Evolutionary conservation across 1,140 invertebrate species (phyloP).

Genomic region (Eriosoma lanigerum): DNA sequence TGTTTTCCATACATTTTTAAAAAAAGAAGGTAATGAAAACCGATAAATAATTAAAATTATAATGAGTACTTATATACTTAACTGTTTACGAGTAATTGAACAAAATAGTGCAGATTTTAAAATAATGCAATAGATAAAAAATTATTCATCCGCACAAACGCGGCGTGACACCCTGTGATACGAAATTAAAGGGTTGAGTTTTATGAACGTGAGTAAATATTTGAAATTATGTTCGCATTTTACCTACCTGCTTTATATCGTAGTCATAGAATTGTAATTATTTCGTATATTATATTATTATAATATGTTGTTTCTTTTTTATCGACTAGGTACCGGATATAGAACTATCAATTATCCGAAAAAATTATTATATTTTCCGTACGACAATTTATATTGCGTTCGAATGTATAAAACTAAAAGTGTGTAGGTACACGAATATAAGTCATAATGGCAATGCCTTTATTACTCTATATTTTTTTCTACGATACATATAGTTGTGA

Average conservation of each 20-base stretch:
- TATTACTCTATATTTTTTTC: too few relatives aligned
- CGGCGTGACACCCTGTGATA: constrained; percentile 3
- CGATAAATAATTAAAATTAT: too few relatives aligned
- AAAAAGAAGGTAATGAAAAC: too few relatives aligned
- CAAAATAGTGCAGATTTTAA: too few relatives aligned
- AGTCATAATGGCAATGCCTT: too few relatives aligned
- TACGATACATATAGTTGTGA: too few relatives aligned
- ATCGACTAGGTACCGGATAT: constrained; percentile 23
- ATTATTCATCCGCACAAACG: too few relatives aligned
- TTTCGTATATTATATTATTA: background rate
- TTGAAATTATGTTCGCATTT: constrained; percentile 26
- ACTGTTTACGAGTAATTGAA: too few relatives aligned
- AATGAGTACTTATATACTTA: too few relatives aligned
- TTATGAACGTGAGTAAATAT: constrained; percentile 41
- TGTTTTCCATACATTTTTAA: too few relatives aligned
- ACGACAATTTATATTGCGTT: background rate
- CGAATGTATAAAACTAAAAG: background rate
- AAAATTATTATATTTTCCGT: constrained; percentile 3
- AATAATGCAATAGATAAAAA: too few relatives aligned
- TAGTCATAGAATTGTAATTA: background rate
- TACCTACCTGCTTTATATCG: background rate
- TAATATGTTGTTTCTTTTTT: background rate
- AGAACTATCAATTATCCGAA: constrained; percentile 26
- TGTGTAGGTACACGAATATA: background rate
- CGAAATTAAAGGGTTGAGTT: constrained; percentile 3